Evolutionary conservation across 1,140 invertebrate species (phyloP), one percentile per base, ranked within the genome.

Genomic region (Gryllus bimaculatus): DNA sequence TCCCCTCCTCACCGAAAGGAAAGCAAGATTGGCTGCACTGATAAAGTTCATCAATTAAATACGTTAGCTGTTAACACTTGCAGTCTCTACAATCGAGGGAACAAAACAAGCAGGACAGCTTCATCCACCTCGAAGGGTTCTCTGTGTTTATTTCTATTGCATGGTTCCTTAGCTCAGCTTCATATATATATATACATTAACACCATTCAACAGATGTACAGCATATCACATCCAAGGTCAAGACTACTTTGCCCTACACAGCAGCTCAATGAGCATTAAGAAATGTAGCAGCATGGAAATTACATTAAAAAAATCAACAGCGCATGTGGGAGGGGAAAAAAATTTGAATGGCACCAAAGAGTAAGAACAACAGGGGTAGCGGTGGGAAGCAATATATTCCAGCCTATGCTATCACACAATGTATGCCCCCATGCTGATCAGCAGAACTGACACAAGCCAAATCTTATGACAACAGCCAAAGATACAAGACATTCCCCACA

Each of bases 121-220:
- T 66, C 54, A 66, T 66, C 54, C 10, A 66, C 54, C 54, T 66
- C 54, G 18, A 18, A 66, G 54, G 54, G 54, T 66, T 13, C 10
- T 66, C 54, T 66, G 10, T 10, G 18, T 66, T 66, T 66, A 13
- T 10, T 66, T 66, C 54, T 66, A 66, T 66, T 66, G 54, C 54
- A 66, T 66, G 18, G 54, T 66, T 66, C 54, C 54, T 18, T 18
- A 66, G 54, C 54, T 13, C 54, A 13, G 54, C 54, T 66, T 66
- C 54, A 13, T 66, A 13, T 66, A 66, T 66, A 66, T 66, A 66
- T 66, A 66, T 66, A 66, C 54, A 66, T 66, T 66, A 66, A 66
- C 54, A 66, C 54, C 54, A 66, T 66, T 66, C 18, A 66, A 66
- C 54, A 66, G 54, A 66, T 66, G 54, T 66, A 66, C 54, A 66